Conservation (phyloP, 2,888 invertebrate species). For the Schrankia costaestrigalis region DNA sequence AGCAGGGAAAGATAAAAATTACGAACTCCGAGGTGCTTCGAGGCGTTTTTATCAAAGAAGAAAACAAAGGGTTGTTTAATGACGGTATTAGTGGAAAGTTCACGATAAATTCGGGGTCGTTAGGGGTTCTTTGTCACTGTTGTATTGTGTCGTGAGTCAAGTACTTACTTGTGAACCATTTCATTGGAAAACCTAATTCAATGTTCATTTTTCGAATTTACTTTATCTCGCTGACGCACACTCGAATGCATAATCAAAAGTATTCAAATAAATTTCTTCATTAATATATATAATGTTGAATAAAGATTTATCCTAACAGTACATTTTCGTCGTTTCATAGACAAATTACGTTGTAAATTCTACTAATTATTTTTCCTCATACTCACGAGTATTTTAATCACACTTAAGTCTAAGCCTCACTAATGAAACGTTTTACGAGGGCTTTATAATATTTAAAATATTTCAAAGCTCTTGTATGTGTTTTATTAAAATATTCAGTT, state of each 20-base stretch:
- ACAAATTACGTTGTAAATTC: too few species aligned
- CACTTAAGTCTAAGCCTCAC: background rate
- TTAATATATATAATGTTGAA: too few species aligned
- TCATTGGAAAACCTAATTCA: slow-evolving; percentile 48
- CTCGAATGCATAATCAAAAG: too few species aligned
- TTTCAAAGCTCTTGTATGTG: background rate
- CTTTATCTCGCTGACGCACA: slow-evolving; percentile 9
- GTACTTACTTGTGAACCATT: slow-evolving; percentile 52
- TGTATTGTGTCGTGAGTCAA: slow-evolving; percentile 66
- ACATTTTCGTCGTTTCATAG: too few species aligned
- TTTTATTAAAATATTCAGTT: background rate
- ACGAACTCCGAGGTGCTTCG: slow-evolving; percentile 63
- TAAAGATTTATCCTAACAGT: too few species aligned
- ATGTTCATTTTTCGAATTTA: slow-evolving; percentile 36
- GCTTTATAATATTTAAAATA: slow-evolving; percentile 2
- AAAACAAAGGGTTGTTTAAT: slow-evolving; percentile 78
- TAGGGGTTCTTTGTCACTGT: slow-evolving; percentile 70
- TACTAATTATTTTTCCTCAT: too few species aligned
- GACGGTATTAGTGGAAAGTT: slow-evolving; percentile 77
- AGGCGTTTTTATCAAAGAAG: slow-evolving; percentile 73
- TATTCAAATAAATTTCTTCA: too few species aligned
- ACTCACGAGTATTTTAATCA: slow-evolving; percentile 14
- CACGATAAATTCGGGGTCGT: slow-evolving; percentile 75
- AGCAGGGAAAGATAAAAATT: slow-evolving; percentile 73
- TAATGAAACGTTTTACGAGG: slow-evolving; percentile 1